Conservation (phyloP, 2,888 invertebrate genomes). For the Campoplex capitator region DNA sequence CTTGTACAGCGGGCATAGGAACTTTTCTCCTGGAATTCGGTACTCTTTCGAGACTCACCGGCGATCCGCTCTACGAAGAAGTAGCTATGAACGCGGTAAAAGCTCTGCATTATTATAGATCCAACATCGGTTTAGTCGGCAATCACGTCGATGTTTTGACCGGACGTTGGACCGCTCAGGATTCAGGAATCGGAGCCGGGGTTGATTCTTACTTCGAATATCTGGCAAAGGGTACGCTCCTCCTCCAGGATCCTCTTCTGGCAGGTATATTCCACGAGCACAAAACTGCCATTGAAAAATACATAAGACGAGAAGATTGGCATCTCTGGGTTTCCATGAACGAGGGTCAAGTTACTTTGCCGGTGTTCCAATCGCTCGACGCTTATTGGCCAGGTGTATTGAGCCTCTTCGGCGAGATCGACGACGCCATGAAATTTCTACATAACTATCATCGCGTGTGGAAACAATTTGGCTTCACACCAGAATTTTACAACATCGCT, state of each 20-base stretch:
- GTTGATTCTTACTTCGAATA: constrained; percentile 99
- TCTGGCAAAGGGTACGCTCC: constrained; percentile 96
- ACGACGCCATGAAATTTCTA: constrained; percentile 95
- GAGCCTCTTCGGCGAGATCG: constrained; percentile 94
- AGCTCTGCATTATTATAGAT: constrained; percentile 94
- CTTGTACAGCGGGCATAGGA: constrained; percentile 99
- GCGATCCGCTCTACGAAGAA: constrained; percentile 97
- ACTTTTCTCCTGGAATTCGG: constrained; percentile 99
- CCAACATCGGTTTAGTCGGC: constrained; percentile 95
- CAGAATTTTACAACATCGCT: constrained; percentile 98
- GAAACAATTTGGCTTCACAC: constrained; percentile 98
- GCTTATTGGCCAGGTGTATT: constrained; percentile 99
- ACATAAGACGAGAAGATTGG: constrained; percentile 98
- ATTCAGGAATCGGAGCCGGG: constrained; percentile 98
- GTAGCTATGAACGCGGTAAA: constrained; percentile 96
- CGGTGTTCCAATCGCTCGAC: constrained; percentile 99
- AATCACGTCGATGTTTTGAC: constrained; percentile 98
- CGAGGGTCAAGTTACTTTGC: constrained; percentile 96
- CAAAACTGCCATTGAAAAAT: constrained; percentile 91
- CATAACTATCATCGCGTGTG: constrained; percentile 98
- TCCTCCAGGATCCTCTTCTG: constrained; percentile 95
- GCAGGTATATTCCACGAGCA: constrained; percentile 96
- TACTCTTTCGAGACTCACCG: constrained; percentile 95
- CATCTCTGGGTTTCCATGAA: constrained; percentile 99
- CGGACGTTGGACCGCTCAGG: constrained; percentile 98